Percentiles rank a stretch among this genome's conserved stretches.
Evolutionary conservation across 2,888 invertebrate species (phyloP).

Genomic region (Drosophila prostipennis): DNA sequence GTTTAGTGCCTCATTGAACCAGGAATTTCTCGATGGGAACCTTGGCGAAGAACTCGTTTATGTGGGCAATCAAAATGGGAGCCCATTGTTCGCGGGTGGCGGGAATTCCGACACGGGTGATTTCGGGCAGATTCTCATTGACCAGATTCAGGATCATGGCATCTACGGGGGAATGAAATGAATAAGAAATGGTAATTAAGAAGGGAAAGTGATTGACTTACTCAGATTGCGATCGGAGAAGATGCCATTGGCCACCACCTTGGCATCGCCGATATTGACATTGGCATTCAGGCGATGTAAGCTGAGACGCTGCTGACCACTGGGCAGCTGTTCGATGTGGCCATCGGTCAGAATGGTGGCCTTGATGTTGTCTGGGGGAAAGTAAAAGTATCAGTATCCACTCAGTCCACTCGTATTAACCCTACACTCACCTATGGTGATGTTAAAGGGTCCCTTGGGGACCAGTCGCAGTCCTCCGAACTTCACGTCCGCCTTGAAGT

Average conservation of each 20-base stretch:
- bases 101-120: slow-evolving; percentile 85
- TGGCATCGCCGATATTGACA: slow-evolving; percentile 76
- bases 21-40: slow-evolving; percentile 83
- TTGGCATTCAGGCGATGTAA: slow-evolving; percentile 80
- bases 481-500: slow-evolving; percentile 87
- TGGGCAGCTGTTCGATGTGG: slow-evolving; percentile 67
- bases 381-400: not conserved
- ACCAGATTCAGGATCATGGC: slow-evolving; percentile 84
- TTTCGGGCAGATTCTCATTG: slow-evolving; percentile 86
- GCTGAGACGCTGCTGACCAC: slow-evolving; percentile 69
- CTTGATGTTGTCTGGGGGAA: slow-evolving; percentile 71
- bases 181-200: not conserved
- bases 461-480: slow-evolving; percentile 87
- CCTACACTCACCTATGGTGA: slow-evolving; percentile 86
- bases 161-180: slow-evolving; percentile 56
- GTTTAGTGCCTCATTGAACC: slow-evolving; percentile 56
- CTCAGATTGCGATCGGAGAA: slow-evolving; percentile 82
- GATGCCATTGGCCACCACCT: slow-evolving; percentile 81
- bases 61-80: slow-evolving; percentile 81
- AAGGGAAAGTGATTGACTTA: slow-evolving; percentile 47
- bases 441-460: slow-evolving; percentile 87
- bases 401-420: not conserved
- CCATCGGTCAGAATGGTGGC: slow-evolving; percentile 80
- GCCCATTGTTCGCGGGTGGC: slow-evolving; percentile 83
- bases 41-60: slow-evolving; percentile 82